Evolutionary conservation across 1,140 invertebrate genomes (phyloP).

Genomic region (Panulirus ornatus): DNA sequence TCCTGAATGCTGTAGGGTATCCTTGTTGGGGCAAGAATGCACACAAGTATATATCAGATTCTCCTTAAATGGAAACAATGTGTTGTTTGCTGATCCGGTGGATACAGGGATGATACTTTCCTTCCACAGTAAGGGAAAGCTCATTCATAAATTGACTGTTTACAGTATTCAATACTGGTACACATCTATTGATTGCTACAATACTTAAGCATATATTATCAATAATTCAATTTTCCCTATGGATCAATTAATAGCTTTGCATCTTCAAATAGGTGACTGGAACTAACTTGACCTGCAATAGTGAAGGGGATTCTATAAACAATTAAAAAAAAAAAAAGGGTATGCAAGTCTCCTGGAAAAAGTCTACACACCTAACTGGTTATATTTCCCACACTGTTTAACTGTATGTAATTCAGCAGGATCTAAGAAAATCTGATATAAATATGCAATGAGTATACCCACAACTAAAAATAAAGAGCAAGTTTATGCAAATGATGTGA

Average conservation of each 20-base stretch:
- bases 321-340: neutral
- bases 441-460: conserved; percentile 7
- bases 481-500: neutral
- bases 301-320: neutral
- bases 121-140: neutral
- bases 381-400: neutral
- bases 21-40: too few species aligned
- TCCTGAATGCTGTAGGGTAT: too few species aligned
- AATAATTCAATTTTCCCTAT: neutral
- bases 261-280: neutral
- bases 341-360: neutral
- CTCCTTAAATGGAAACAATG: neutral
- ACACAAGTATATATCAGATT: too few species aligned
- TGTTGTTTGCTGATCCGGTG: neutral
- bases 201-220: neutral
- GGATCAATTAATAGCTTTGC: neutral
- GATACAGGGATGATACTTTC: neutral
- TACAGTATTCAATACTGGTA: neutral
- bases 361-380: neutral
- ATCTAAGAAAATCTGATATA: neutral
- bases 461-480: conserved; percentile 5
- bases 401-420: neutral
- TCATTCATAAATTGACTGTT: neutral
- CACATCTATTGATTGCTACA: too few species aligned
- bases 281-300: neutral